Conservation (phyloP, 2,113 vertebrate genomes). For the Sapajus apella region DNA sequence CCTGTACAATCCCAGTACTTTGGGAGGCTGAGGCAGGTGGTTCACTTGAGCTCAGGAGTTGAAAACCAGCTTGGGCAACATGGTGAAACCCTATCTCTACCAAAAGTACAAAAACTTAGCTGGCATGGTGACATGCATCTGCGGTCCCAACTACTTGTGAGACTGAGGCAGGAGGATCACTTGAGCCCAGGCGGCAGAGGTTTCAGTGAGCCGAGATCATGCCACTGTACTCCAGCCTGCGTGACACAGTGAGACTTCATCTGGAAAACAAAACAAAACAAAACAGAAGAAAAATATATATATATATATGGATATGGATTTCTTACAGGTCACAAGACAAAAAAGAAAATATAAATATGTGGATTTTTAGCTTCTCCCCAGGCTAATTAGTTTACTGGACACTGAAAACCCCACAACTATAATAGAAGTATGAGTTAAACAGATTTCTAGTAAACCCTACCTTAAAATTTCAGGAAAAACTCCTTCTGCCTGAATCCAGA, state of each 20-base stretch:
- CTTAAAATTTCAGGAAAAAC: conserved; percentile 19
- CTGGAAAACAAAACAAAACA: no score
- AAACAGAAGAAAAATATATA: not conserved
- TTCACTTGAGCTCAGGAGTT: not conserved
- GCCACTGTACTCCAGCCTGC: no score
- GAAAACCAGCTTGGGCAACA: not conserved
- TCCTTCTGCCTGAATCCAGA: conserved; percentile 26
- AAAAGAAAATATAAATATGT: not conserved
- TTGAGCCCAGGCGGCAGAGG: not conserved
- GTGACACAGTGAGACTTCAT: no score
- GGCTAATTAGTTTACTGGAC: conserved; percentile 7
- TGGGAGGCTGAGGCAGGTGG: not conserved
- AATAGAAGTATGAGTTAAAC: not conserved
- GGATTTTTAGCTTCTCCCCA: conserved; percentile 2
- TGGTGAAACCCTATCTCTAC: not conserved
- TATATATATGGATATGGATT: not conserved
- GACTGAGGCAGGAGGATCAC: not conserved
- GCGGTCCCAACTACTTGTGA: not conserved
- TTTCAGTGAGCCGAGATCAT: not conserved
- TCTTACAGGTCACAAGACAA: not conserved
- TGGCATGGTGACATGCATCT: not conserved
- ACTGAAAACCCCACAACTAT: not conserved
- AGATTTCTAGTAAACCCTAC: not conserved
- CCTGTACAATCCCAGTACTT: not conserved
- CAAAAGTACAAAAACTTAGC: not conserved